These are phyloP conservation scores for Canis aureus DNA, from an alignment of 2,113 vertebrate genomes.

Conservation along the genomic window DNA sequence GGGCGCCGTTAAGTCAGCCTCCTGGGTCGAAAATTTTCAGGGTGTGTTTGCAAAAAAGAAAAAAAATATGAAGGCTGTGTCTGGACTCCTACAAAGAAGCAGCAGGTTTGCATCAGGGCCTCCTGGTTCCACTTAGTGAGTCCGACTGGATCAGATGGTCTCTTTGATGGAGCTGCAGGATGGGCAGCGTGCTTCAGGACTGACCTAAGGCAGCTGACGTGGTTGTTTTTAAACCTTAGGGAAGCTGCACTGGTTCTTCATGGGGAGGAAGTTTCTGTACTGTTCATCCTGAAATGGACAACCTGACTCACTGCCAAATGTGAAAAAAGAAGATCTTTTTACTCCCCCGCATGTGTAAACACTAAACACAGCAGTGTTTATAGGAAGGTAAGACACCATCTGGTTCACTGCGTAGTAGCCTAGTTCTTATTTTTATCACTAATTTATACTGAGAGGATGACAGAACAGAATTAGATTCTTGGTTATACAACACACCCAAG, in stretches of 20 bases:
- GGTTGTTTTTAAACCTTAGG: not conserved
- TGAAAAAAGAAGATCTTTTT: not conserved
- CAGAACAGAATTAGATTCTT: not conserved
- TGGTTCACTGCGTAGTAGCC: not conserved
- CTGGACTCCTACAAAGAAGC: not conserved
- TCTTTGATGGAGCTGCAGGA: not conserved
- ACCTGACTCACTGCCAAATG: slow-evolving; percentile 28
- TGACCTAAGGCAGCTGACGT: not conserved
- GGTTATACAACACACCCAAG: not conserved
- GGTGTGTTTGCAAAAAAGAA: not conserved
- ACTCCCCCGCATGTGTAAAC: not conserved
- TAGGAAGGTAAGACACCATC: slow-evolving; percentile 25
- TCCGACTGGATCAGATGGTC: rapidly evolving
- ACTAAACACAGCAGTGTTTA: not conserved
- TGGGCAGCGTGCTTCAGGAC: not conserved
- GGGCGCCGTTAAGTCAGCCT: not conserved
- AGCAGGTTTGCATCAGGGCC: not conserved
- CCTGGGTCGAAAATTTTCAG: not conserved
- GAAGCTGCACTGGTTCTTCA: not conserved
- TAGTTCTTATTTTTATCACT: slow-evolving; percentile 55
- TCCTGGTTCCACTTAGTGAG: not conserved
- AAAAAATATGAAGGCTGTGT: not conserved
- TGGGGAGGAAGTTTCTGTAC: not conserved
- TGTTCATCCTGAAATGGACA: not conserved
- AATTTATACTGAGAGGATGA: not conserved